phyloP scores from a whole-genome alignment of 2,888 invertebrate species.

The Tenthredo notha region DNA sequence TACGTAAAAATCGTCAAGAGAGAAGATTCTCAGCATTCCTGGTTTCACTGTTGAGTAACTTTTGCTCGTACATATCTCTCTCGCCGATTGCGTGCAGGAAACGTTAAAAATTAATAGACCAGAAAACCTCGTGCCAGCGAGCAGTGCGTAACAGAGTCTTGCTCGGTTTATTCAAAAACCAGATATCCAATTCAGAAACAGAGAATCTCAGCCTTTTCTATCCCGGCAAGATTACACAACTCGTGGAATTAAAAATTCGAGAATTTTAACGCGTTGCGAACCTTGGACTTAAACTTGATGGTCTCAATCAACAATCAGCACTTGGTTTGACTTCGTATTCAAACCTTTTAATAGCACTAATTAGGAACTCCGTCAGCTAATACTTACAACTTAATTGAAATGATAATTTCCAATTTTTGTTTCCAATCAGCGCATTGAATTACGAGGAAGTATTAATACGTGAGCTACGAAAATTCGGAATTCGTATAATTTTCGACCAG shows the following conservation, averaged over 20 bases:
- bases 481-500: background rate
- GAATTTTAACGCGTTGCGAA: background rate
- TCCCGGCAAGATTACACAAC: background rate
- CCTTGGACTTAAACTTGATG: background rate
- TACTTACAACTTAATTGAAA: background rate
- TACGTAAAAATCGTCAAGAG: background rate
- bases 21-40: background rate
- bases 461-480: background rate
- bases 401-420: background rate
- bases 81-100: constrained; percentile 23
- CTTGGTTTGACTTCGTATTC: background rate
- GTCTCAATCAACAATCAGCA: constrained; percentile 12
- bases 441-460: background rate
- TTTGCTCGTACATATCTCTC: background rate
- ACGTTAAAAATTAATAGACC: constrained; percentile 1
- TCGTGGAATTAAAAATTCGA: background rate
- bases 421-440: background rate
- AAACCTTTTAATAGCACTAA: constrained; percentile 3
- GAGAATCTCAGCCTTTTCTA: background rate
- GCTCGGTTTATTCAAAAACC: background rate
- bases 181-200: background rate
- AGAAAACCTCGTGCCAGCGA: constrained; percentile 7
- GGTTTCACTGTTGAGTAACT: background rate
- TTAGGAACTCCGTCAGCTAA: background rate
- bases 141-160: background rate